phyloP scores from a whole-genome alignment of 2,888 invertebrate species.

The Rugalucina vietnamica region DNA sequence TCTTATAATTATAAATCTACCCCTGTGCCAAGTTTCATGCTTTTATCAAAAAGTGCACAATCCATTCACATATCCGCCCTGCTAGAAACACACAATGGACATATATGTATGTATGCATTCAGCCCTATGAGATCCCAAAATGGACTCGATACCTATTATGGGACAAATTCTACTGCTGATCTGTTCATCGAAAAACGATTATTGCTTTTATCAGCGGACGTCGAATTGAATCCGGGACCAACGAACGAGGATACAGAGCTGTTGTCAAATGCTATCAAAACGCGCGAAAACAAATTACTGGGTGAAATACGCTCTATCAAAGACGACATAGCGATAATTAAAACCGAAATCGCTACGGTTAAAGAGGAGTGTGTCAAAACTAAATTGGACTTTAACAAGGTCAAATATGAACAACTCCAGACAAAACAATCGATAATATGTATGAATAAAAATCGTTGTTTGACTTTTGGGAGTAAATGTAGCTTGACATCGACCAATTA shows the following conservation, averaged over 20 bases:
- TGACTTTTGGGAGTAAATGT: not conserved
- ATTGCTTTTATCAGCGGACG: too few relatives aligned
- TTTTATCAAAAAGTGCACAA: too few relatives aligned
- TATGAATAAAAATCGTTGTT: not conserved
- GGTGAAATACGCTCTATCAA: not conserved
- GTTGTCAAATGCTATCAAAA: not conserved
- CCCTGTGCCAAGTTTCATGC: too few relatives aligned
- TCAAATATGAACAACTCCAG: not conserved
- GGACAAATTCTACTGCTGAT: too few relatives aligned
- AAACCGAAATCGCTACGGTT: not conserved
- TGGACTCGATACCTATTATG: too few relatives aligned
- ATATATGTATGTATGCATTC: too few relatives aligned
- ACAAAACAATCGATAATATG: not conserved
- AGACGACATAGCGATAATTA: not conserved
- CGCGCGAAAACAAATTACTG: not conserved
- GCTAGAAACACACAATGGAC: too few relatives aligned
- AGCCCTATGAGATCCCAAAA: too few relatives aligned
- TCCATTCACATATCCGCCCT: too few relatives aligned
- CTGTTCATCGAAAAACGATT: too few relatives aligned
- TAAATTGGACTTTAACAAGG: not conserved
- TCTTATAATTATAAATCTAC: too few relatives aligned
- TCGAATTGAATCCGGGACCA: not conserved
- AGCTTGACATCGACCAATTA: not conserved
- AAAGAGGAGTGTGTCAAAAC: not conserved
- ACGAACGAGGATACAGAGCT: not conserved